These are phyloP conservation scores for Hanleya hanleyi DNA, from an alignment of 2,888 invertebrate genomes.

Conservation along the genomic window DNA sequence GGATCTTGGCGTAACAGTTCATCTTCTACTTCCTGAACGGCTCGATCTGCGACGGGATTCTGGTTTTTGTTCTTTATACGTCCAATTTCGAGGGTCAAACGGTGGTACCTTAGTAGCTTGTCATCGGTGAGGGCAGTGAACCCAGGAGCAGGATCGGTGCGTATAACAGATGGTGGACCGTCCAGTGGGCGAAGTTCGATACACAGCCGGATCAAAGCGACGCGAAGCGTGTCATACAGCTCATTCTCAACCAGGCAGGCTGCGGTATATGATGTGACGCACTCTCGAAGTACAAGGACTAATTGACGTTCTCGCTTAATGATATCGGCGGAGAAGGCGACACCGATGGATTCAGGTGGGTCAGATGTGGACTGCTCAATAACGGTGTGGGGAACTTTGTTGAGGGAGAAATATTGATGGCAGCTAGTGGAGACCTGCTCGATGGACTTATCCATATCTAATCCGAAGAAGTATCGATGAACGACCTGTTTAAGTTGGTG, in stretches of 20 bases:
- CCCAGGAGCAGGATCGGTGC: slow-evolving; percentile 28
- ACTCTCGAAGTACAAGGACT: slow-evolving; percentile 33
- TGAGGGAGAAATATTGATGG: slow-evolving; percentile 41
- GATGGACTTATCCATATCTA: slow-evolving; percentile 33
- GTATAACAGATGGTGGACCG: slow-evolving; percentile 20
- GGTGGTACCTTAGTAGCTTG: not conserved
- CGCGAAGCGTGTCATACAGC: slow-evolving; percentile 1
- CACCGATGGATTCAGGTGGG: slow-evolving; percentile 35
- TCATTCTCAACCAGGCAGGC: slow-evolving; percentile 21
- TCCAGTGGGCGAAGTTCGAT: slow-evolving; percentile 18
- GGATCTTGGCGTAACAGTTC: too few species aligned
- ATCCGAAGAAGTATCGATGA: slow-evolving; percentile 39
- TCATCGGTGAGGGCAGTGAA: slow-evolving; percentile 26
- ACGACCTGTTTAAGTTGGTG: slow-evolving; percentile 40
- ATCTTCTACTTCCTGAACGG: too few species aligned
- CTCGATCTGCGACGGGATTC: slow-evolving; percentile 52
- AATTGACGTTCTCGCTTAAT: slow-evolving; percentile 38
- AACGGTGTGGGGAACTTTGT: slow-evolving; percentile 28
- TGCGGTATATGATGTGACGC: slow-evolving; percentile 36
- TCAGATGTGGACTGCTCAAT: slow-evolving; percentile 35
- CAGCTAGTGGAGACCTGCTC: slow-evolving; percentile 29
- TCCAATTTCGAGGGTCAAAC: slow-evolving; percentile 38
- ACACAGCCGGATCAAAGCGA: not conserved
- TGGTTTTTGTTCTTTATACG: slow-evolving; percentile 27
- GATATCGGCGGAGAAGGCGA: slow-evolving; percentile 47